phyloP scores from a whole-genome alignment of 30 jellyfish, hydroid and myxozoan species.

The Haliclystus octoradiatus region DNA sequence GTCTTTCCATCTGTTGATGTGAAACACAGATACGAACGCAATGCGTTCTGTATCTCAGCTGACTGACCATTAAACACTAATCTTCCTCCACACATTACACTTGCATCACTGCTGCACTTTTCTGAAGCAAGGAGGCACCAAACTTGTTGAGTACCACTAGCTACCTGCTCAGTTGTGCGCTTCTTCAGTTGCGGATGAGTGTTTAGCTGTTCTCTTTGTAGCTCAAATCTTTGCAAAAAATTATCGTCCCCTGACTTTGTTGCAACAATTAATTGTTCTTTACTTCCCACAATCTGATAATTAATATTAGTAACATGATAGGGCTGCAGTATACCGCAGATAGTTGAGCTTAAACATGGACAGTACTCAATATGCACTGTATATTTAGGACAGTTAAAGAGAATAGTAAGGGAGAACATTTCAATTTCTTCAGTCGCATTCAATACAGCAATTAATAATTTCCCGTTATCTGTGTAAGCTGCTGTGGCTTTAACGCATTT shows the following conservation, averaged over 20 bases:
- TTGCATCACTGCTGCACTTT: not conserved
- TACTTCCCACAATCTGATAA: constrained; percentile 19
- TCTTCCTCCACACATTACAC: not conserved
- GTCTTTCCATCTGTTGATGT: too few species aligned
- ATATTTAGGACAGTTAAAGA: constrained; percentile 9
- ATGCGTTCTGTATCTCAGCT: too few species aligned
- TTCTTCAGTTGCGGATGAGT: not conserved
- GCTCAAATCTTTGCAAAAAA: not conserved
- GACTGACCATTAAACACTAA: too few species aligned
- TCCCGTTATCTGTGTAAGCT: constrained; percentile 50
- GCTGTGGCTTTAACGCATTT: constrained; percentile 1
- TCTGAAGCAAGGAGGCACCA: not conserved
- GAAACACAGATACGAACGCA: too few species aligned
- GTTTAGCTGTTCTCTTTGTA: not conserved
- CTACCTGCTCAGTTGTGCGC: not conserved
- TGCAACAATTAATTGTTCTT: constrained; percentile 29
- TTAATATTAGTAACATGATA: constrained; percentile 29
- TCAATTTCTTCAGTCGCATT: constrained; percentile 50
- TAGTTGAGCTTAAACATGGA: constrained; percentile 9
- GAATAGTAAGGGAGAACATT: constrained; percentile 35
- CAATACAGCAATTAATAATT: constrained; percentile 25
- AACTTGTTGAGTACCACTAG: not conserved
- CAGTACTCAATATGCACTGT: not conserved
- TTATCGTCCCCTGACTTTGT: not conserved
- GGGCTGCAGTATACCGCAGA: constrained; percentile 12